Conservation (phyloP, 35 echinoderm and acorn worm genomes). For the Amphiura filiformis region DNA sequence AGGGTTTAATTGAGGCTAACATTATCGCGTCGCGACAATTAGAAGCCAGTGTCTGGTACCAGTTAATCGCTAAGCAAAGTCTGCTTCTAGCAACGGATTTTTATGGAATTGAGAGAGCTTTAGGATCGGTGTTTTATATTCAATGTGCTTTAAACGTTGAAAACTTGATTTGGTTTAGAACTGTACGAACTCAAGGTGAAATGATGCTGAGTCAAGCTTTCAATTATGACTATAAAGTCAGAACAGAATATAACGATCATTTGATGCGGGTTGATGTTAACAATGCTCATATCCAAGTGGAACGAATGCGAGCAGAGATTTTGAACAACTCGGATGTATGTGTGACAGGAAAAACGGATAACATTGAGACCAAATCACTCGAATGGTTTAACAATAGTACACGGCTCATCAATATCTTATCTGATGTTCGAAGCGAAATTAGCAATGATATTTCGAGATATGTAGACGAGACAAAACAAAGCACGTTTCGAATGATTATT, state of each 20-base stretch:
- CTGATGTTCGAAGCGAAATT: too few species aligned
- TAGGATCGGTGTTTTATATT: constrained; percentile 23
- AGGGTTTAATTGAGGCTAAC: neutral
- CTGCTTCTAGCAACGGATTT: constrained; percentile 35
- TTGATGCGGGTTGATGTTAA: too few species aligned
- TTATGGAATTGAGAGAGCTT: constrained; percentile 51
- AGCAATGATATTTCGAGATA: too few species aligned
- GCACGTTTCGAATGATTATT: too few species aligned
- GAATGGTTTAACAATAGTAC: too few species aligned
- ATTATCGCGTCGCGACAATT: neutral
- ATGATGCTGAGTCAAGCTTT: neutral
- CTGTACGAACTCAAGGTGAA: constrained; percentile 5
- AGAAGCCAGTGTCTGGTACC: neutral
- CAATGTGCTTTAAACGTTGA: neutral
- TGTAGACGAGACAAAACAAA: too few species aligned
- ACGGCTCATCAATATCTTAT: too few species aligned
- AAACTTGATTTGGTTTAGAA: constrained; percentile 28
- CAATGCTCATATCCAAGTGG: too few species aligned
- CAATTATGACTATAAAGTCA: constrained; percentile 1
- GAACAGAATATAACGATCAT: neutral
- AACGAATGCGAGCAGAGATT: too few species aligned
- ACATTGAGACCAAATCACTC: too few species aligned
- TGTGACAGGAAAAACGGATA: too few species aligned
- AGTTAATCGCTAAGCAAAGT: constrained; percentile 30
- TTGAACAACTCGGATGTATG: too few species aligned